Evolutionary conservation across 1,140 invertebrate species (phyloP).

Genomic region (Pseudachorutes palmiensis): DNA sequence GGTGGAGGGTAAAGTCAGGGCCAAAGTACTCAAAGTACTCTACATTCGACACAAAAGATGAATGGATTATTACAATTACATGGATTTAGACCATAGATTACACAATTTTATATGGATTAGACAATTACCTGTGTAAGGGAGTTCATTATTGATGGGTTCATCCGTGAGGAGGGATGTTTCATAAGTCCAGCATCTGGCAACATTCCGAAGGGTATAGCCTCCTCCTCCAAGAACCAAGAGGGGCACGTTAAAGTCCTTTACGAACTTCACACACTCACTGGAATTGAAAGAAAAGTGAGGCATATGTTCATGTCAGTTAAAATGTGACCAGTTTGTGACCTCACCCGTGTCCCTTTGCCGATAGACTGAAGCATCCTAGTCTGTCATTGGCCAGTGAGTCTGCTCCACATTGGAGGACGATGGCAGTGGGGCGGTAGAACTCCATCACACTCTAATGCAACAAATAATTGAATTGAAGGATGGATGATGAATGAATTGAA

Average conservation of each 20-base stretch:
- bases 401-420: constrained; percentile 96
- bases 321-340: constrained; percentile 40
- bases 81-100: no score
- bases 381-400: constrained; percentile 94
- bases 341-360: constrained; percentile 76
- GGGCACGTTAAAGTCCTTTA: constrained; percentile 87
- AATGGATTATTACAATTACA: no score
- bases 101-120: no score
- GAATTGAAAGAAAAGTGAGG: constrained; percentile 21
- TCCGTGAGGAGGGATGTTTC: constrained; percentile 92
- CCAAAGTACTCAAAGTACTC: constrained; percentile 94
- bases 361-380: constrained; percentile 79
- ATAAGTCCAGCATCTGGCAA: constrained; percentile 97
- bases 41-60: no score
- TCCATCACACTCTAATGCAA: constrained; percentile 74
- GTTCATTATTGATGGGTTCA: constrained; percentile 80
- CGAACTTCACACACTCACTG: constrained; percentile 90
- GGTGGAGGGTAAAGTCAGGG: constrained; percentile 87
- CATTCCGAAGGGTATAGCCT: constrained; percentile 94
- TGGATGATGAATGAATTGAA: background rate
- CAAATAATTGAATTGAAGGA: background rate
- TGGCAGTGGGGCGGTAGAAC: constrained; percentile 91
- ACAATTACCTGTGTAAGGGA: constrained; percentile 68
- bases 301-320: no score
- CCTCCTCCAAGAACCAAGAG: constrained; percentile 91